Evolutionary conservation across 2,113 vertebrate species (phyloP).

Genomic region (Strix aluco): DNA sequence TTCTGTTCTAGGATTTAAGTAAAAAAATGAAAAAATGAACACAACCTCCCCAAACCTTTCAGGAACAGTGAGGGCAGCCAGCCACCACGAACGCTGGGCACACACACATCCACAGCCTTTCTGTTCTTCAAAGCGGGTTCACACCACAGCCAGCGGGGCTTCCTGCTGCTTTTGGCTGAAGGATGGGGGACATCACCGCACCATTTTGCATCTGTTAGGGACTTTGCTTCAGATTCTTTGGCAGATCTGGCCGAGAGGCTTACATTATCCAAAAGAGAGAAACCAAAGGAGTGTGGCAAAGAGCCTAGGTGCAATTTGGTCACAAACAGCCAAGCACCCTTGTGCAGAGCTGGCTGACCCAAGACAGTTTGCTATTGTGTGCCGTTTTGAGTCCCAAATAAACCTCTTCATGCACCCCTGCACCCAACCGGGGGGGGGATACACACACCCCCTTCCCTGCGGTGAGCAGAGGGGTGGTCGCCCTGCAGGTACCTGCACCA

Average conservation of each 20-base stretch:
- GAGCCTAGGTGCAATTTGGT: neutral
- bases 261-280: neutral
- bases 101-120: neutral
- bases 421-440: neutral
- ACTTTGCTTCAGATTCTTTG: neutral
- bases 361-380: neutral
- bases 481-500: neutral
- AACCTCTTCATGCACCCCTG: neutral
- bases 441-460: neutral
- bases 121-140: neutral
- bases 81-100: accelerated
- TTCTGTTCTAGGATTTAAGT: neutral
- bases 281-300: neutral
- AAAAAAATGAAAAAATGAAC: neutral
- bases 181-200: neutral
- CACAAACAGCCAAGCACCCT: neutral
- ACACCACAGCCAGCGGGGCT: neutral
- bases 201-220: neutral
- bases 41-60: neutral
- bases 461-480: neutral
- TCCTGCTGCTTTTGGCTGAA: neutral
- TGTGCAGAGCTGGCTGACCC: neutral
- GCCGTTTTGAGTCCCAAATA: neutral
- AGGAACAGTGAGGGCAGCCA: neutral
- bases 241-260: neutral